Conservation (phyloP, 2,113 vertebrate genomes). For the Actinemys pallida region DNA sequence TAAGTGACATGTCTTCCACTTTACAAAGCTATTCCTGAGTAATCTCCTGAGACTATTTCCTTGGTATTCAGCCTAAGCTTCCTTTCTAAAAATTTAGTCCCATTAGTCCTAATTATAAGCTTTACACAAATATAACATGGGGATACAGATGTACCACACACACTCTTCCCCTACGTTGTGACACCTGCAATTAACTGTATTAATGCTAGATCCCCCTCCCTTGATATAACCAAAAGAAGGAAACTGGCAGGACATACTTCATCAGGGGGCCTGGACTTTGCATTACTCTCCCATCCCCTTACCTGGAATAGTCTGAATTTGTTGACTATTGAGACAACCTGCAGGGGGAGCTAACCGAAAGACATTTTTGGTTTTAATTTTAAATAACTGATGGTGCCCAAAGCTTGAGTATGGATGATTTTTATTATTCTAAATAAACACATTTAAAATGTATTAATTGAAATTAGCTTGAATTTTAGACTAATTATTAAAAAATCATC, state of each 20-base stretch:
- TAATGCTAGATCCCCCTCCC: background rate
- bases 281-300: background rate
- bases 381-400: background rate
- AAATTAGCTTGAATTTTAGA: background rate
- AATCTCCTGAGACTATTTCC: background rate
- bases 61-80: background rate
- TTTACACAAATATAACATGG: background rate
- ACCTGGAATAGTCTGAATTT: background rate
- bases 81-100: background rate
- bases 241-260: background rate
- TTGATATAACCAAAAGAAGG: background rate
- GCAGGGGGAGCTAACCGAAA: background rate
- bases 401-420: background rate
- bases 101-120: background rate
- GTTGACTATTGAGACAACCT: background rate
- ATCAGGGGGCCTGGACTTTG: background rate
- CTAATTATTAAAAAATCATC: accelerated
- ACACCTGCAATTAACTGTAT: background rate
- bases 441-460: background rate
- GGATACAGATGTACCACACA: background rate
- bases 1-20: background rate
- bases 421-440: background rate
- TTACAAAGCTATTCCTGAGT: background rate
- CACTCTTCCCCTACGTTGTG: background rate
- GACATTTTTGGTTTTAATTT: background rate